A percentile compares a stretch with the other conserved stretches of the same genome.
Evolutionary conservation across 2,888 invertebrate species (phyloP).

Genomic region (Chaetogeoica ovagalla): DNA sequence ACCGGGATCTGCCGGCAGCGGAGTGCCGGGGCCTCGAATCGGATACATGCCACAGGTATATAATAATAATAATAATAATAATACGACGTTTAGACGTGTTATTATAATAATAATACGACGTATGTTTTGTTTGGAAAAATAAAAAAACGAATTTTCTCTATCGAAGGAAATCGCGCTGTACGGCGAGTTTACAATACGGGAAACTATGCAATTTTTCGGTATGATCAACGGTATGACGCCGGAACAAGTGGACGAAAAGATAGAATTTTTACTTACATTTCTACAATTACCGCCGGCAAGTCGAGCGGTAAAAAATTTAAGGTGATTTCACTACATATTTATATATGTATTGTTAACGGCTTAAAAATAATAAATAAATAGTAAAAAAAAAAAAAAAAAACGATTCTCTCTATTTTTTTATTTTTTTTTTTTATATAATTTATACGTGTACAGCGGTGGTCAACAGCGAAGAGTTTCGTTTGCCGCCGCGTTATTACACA

Average conservation of each 20-base stretch:
- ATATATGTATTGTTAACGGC: neutral
- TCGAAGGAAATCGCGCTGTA: conserved; percentile 73
- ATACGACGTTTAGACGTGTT: no score
- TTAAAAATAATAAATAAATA: conserved; percentile 22
- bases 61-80: neutral
- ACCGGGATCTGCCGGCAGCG: conserved; percentile 80
- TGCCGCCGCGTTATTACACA: conserved; percentile 83
- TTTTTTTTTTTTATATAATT: no score
- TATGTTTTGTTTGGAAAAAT: neutral
- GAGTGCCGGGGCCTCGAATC: conserved; percentile 85
- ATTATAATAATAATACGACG: neutral
- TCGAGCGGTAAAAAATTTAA: conserved; percentile 73
- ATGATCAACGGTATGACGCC: conserved; percentile 77
- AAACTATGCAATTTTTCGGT: conserved; percentile 83
- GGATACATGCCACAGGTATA: conserved; percentile 86
- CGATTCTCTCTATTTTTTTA: neutral
- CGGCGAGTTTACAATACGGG: conserved; percentile 76
- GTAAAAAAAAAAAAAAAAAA: no score
- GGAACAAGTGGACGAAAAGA: conserved; percentile 69
- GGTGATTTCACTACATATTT: conserved; percentile 55
- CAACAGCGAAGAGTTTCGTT: conserved; percentile 87
- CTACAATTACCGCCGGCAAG: conserved; percentile 64
- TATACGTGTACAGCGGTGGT: conserved; percentile 71
- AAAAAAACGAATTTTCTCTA: neutral
- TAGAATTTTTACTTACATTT: conserved; percentile 73